Evolutionary conservation across 1,140 invertebrate genomes (phyloP), one percentile per base, ranked within the genome.

Genomic region (Homarus americanus): DNA sequence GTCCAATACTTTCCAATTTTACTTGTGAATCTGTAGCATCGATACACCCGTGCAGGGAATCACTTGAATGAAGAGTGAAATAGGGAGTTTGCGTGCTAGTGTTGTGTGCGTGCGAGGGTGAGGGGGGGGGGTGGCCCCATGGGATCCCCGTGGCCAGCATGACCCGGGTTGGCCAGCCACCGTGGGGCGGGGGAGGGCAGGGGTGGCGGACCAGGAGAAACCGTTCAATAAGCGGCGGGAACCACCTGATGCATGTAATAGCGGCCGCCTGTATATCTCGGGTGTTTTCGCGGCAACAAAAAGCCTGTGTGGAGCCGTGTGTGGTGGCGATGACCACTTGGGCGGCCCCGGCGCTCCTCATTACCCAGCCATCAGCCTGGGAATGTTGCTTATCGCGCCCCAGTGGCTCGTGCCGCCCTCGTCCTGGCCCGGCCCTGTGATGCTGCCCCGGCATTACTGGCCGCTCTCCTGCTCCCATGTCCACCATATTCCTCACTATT

Each of bases 201-300:
- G 44, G 34, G 38, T 17, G 34, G 32, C 32, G 63, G 41, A 28
- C 63, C 12, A 49, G 38, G 58, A 84, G 69, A 84, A 84, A 72
- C 63, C 41, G 82, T 69, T 84, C 63, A 66, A 76, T 80, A 80
- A 82, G 63, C 78, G 44, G 63, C 79, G 79, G 66, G 80, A 90
- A 90, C 88, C 88, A 83, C 88, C 88, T 90, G 88, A 90, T 90
- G 88, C 88, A 83, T 41, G 88, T 90, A 90, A 84, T 83, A 63
- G 66, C 69, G 36, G 69, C 88, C 88, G 88, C 66, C 80, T 82
- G 66, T 90, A 90, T 75, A 90, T 78, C 80, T 58, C 72, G 49
- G 79, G 32, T 90, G 88, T 90, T 90, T 90, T 82, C 53, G 38
- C 80, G 88, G 87, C 72, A 82, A 41, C 75, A 75, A 63, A 82